Evolutionary conservation across 2,113 vertebrate species (phyloP), one percentile per base, ranked within the genome.

Genomic region (Cercocebus atys): DNA sequence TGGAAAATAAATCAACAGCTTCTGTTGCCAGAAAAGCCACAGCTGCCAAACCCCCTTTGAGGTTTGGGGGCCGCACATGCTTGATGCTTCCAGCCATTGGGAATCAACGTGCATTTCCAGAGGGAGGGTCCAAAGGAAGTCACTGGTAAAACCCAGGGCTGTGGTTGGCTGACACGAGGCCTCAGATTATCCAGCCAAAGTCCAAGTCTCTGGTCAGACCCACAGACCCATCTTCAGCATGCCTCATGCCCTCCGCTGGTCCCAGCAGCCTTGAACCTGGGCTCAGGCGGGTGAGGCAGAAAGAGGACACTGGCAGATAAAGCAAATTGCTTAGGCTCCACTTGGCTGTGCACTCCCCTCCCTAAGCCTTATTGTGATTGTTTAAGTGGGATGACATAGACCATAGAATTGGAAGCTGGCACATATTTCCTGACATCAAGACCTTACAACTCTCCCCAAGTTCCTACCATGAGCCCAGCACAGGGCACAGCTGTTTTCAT

Each of bases 1-100:
- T 76, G 20, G 47, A 22, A 83, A 82, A 40, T 38, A 75, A 87
- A 92, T 87, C 81, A 80, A 92, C 88, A 76, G 80, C 45, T 95
- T 87, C 30, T 38, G 17, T 43, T 80, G 87, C 92, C 96, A 96
- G 87, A 89, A 66, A 92, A 96, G 47, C 61, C 87, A 57, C 79
- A 70, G 90, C 35, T 80, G 82, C 95, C 80, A 96, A 86, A 72
- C 50, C 66, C n/a, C 22, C 75, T 70, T 55, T 59, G 96, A 91
- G 94, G 64, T 81, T 27, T 85, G 52, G 59, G 66, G 83, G 50
- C 91, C 12, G 0, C 43, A 18, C 47, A 50, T 45, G 88, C 94
- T 83, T 88, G 35, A 90, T 40, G 32, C 55, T 80, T 90, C 86
- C 47, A 18, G 50, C 47, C 81, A 45, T 6, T 8, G 40, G 68